Evolutionary conservation across 2,888 invertebrate genomes (phyloP).

Genomic region (Sialis fuliginosa): DNA sequence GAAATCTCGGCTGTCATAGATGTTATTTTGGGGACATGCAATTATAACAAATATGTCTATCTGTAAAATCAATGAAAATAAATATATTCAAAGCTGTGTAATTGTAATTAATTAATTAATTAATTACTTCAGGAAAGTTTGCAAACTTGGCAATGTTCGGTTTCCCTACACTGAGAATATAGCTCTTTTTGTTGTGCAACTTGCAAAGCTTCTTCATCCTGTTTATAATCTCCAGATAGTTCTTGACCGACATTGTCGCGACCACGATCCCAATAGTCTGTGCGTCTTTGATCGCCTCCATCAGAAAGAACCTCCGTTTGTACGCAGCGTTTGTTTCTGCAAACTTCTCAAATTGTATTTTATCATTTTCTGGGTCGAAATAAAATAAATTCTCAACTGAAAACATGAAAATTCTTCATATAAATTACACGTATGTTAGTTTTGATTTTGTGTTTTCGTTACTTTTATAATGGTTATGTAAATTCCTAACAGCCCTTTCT

Average conservation of each 20-base stretch:
- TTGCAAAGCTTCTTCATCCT: conserved; percentile 55
- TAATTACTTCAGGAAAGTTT: conserved; percentile 70
- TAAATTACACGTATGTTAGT: background rate
- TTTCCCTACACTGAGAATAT: conserved; percentile 85
- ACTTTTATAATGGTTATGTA: too few relatives aligned
- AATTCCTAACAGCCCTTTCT: too few relatives aligned
- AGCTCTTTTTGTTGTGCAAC: conserved; percentile 66
- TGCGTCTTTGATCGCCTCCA: conserved; percentile 87
- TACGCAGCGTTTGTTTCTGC: conserved; percentile 39
- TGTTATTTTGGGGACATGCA: conserved; percentile 79
- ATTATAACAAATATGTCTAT: conserved; percentile 86
- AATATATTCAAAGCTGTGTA: background rate
- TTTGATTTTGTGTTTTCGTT: background rate
- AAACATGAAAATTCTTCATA: conserved; percentile 16
- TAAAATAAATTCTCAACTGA: conserved; percentile 37
- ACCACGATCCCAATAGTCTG: conserved; percentile 71
- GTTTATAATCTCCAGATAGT: conserved; percentile 57
- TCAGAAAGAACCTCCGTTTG: conserved; percentile 61
- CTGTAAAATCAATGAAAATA: conserved; percentile 26
- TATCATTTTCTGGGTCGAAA: conserved; percentile 28
- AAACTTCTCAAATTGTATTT: conserved; percentile 19
- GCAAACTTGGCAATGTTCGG: conserved; percentile 88
- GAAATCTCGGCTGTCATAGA: conserved; percentile 70
- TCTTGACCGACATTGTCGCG: conserved; percentile 74
- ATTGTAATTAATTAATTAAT: conserved; percentile 9